Evolutionary conservation across 2,113 vertebrate species (phyloP).

Genomic region (Poeciliopsis prolifica): DNA sequence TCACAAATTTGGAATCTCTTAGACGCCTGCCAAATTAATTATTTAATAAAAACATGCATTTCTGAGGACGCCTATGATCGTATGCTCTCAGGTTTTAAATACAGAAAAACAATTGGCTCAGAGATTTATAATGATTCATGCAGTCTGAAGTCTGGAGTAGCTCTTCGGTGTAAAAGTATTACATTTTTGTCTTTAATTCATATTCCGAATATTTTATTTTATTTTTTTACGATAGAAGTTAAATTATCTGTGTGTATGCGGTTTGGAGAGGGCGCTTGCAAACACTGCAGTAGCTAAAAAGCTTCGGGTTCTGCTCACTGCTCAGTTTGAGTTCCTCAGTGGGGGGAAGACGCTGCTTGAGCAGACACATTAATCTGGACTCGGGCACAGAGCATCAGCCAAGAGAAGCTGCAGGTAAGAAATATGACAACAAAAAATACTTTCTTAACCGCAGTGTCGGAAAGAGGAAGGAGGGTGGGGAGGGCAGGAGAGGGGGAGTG

Average conservation of each 20-base stretch:
- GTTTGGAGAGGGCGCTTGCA: neutral
- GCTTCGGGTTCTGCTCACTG: slow-evolving; percentile 50
- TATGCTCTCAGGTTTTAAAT: neutral
- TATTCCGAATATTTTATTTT: neutral
- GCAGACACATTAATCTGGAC: slow-evolving; percentile 59
- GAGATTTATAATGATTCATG: neutral
- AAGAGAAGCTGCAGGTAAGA: slow-evolving; percentile 53
- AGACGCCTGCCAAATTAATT: neutral
- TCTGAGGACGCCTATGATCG: neutral
- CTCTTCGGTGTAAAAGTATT: neutral
- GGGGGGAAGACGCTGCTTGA: slow-evolving; percentile 40
- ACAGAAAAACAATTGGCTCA: neutral
- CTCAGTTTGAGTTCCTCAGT: slow-evolving; percentile 56
- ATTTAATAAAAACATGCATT: neutral
- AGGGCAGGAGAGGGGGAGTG: neutral
- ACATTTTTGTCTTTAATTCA: slow-evolving; percentile 14
- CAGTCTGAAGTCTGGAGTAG: neutral
- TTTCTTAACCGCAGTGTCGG: slow-evolving; percentile 48
- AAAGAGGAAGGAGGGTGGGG: slow-evolving; percentile 6
- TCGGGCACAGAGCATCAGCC: slow-evolving; percentile 41
- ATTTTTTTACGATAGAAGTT: slow-evolving; percentile 27
- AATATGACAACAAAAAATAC: slow-evolving; percentile 56
- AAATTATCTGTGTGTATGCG: slow-evolving; percentile 31
- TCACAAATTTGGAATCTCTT: neutral
- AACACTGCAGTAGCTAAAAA: slow-evolving; percentile 17